Percentiles rank a stretch among this genome's conserved stretches.
These are phyloP conservation scores for Neofelis nebulosa DNA, from an alignment of 2,113 vertebrate genomes.

Conservation along the genomic window DNA sequence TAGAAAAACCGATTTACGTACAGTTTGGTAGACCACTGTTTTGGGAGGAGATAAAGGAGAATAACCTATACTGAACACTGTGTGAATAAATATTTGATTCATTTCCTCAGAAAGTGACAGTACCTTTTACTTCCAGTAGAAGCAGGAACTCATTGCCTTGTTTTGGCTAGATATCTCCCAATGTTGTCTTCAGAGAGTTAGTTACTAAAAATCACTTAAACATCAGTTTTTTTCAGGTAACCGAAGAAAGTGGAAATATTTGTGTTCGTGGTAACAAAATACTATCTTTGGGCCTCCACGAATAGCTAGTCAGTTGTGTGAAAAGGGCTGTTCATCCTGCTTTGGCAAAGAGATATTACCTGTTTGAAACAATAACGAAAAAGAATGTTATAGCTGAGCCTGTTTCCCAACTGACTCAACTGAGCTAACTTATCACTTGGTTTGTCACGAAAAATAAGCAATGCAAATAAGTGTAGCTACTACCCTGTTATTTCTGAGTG, in stretches of 20 bases:
- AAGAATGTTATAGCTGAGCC: conserved; percentile 41
- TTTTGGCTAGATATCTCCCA: conserved; percentile 3
- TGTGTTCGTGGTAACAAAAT: conserved; percentile 24
- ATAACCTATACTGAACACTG: background rate
- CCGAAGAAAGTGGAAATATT: background rate
- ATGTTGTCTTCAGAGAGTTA: background rate
- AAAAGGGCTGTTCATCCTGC: conserved; percentile 80
- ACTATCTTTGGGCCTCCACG: background rate
- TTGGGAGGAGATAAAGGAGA: background rate
- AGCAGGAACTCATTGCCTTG: conserved; percentile 18
- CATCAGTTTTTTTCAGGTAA: conserved; percentile 1
- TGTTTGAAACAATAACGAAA: conserved; percentile 77
- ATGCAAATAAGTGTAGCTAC: background rate
- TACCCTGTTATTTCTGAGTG: background rate
- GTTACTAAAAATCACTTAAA: background rate
- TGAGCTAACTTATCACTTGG: background rate
- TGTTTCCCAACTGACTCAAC: background rate
- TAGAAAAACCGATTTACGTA: background rate
- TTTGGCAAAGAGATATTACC: conserved; percentile 94
- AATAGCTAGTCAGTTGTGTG: conserved; percentile 33
- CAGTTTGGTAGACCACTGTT: background rate
- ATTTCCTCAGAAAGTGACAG: background rate
- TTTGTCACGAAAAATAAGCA: conserved; percentile 24
- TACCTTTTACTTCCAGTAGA: background rate
- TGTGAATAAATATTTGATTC: background rate